These are phyloP conservation scores for Dicycla oo DNA, from an alignment of 2,888 invertebrate species.

Conservation along the genomic window DNA sequence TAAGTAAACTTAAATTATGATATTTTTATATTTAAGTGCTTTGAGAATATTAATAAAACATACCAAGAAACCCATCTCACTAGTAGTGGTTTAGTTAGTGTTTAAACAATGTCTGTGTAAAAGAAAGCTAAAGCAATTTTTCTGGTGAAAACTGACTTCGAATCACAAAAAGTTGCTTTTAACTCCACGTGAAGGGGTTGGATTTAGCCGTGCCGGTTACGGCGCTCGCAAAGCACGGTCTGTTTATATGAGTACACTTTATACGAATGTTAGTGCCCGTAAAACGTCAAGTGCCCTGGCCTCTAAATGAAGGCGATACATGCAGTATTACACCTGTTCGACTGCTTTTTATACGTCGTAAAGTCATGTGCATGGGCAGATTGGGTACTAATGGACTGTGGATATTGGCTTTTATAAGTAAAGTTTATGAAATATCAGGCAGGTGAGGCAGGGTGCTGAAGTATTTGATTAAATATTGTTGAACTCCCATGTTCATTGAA, in stretches of 20 bases:
- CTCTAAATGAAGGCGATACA: conserved; percentile 61
- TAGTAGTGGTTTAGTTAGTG: too few species aligned
- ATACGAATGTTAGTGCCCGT: conserved; percentile 65
- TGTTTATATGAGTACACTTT: conserved; percentile 63
- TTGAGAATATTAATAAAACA: background rate
- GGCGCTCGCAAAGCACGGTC: conserved; percentile 50
- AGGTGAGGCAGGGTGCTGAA: background rate
- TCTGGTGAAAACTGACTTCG: background rate
- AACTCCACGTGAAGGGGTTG: conserved; percentile 49
- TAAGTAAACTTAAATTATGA: background rate
- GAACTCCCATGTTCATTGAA: background rate
- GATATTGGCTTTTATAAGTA: background rate
- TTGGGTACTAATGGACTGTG: conserved; percentile 49
- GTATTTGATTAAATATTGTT: too few species aligned
- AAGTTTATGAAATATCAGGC: background rate
- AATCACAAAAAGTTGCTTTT: conserved; percentile 63
- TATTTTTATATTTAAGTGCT: background rate
- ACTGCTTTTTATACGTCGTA: conserved; percentile 59
- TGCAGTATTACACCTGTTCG: conserved; percentile 62
- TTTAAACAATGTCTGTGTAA: too few species aligned
- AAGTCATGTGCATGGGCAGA: conserved; percentile 50
- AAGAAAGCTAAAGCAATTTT: too few species aligned
- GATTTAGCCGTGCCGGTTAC: conserved; percentile 56
- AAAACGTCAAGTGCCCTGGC: conserved; percentile 63
- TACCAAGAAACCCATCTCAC: background rate